phyloP scores from a whole-genome alignment of 2,113 vertebrate species.

The Nanorana parkeri region DNA sequence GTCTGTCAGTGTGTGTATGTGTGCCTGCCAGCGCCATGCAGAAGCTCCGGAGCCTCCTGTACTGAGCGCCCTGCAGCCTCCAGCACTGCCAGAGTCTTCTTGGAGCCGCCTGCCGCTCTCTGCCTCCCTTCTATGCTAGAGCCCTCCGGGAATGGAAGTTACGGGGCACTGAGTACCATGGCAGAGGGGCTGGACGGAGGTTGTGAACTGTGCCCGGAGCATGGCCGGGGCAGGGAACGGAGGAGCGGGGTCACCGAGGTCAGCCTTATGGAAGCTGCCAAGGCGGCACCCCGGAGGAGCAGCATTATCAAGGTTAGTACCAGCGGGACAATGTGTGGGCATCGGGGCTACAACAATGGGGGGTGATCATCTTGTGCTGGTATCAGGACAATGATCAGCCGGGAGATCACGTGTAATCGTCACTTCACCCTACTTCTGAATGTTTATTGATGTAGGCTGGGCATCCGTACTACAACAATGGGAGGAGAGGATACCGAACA shows the following conservation, averaged over 20 bases:
- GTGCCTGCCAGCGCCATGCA: slow-evolving; percentile 57
- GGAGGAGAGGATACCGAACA: no score
- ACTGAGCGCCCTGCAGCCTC: slow-evolving; percentile 37
- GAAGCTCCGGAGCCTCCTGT: slow-evolving; percentile 40
- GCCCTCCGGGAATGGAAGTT: slow-evolving; percentile 36
- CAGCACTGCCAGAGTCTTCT: slow-evolving; percentile 1
- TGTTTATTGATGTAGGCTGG: neutral
- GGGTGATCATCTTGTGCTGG: no score
- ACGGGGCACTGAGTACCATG: slow-evolving; percentile 61
- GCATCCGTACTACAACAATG: neutral
- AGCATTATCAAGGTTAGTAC: slow-evolving; percentile 93
- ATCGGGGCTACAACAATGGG: neutral
- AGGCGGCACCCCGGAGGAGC: slow-evolving; percentile 87
- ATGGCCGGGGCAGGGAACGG: slow-evolving; percentile 74
- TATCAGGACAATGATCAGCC: no score
- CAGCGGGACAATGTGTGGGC: neutral
- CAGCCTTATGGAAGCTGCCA: slow-evolving; percentile 80
- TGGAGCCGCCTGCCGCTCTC: neutral
- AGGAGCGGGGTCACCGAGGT: slow-evolving; percentile 81
- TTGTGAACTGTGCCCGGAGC: slow-evolving; percentile 71
- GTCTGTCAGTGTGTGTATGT: slow-evolving; percentile 26
- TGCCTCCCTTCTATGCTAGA: neutral
- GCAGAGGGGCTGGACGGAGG: slow-evolving; percentile 77
- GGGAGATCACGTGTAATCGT: no score
- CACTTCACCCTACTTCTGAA: no score